phyloP scores from a whole-genome alignment of 1,140 invertebrate species.

The Aphelenchoides fujianensis region DNA sequence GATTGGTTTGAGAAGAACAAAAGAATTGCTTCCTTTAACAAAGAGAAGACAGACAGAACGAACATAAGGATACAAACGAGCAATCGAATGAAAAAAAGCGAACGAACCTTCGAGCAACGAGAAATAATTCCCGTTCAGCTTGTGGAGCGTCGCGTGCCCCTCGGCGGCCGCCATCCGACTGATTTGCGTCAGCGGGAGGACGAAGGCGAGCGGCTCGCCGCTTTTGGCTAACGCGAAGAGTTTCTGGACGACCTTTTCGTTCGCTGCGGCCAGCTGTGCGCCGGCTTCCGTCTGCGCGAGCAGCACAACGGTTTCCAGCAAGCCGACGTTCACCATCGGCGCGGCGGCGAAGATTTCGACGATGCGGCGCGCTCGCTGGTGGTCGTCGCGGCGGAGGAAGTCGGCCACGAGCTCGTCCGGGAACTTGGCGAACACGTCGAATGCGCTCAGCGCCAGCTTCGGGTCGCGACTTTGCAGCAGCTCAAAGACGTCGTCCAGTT shows the following conservation, averaged over 20 bases:
- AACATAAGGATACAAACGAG: no score
- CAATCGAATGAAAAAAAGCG: no score
- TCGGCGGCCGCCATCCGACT: background rate
- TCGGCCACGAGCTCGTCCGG: background rate
- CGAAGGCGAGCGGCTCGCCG: background rate
- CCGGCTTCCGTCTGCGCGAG: background rate
- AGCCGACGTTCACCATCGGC: background rate
- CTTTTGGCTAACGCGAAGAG: background rate
- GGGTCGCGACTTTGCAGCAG: background rate
- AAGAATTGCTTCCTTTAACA: no score
- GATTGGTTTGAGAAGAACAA: no score
- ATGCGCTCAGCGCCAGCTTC: background rate
- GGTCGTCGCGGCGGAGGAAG: background rate
- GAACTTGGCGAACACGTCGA: background rate
- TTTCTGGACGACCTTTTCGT: conserved; percentile 6
- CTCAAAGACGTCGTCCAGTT: conserved; percentile 12
- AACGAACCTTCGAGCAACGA: no score
- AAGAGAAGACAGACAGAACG: no score
- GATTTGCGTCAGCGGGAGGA: conserved; percentile 2
- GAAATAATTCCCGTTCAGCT: background rate
- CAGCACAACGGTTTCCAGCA: background rate
- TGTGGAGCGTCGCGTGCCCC: background rate
- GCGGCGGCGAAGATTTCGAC: background rate
- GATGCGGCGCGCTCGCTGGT: background rate
- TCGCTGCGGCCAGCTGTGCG: background rate